Conservation (phyloP, 2,888 invertebrate genomes). For the Aspidapion aeneum region DNA sequence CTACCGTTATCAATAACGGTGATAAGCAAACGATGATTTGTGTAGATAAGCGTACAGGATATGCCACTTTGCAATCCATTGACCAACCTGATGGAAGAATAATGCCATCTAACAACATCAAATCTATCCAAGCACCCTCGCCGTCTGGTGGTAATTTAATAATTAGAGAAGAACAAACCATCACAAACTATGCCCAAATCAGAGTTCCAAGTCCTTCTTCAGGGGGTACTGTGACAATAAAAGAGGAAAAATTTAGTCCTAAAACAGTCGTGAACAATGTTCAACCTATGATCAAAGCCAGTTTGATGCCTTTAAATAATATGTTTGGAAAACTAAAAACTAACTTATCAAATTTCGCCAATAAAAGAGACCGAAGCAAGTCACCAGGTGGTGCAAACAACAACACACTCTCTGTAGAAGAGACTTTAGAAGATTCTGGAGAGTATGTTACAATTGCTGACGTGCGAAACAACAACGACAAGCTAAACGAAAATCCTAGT, state of each 20-base stretch:
- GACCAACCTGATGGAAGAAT: constrained; percentile 26
- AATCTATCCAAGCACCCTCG: constrained; percentile 38
- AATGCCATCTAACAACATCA: background rate
- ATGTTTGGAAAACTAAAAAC: constrained; percentile 67
- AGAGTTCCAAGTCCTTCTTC: constrained; percentile 45
- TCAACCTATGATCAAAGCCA: constrained; percentile 47
- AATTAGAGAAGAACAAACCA: constrained; percentile 30
- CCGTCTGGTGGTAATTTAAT: constrained; percentile 45
- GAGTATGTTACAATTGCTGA: constrained; percentile 87
- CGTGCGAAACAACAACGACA: constrained; percentile 74
- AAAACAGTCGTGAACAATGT: constrained; percentile 22
- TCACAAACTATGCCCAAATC: constrained; percentile 36
- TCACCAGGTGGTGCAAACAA: constrained; percentile 47
- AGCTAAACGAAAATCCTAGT: constrained; percentile 46
- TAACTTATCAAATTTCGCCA: constrained; percentile 40
- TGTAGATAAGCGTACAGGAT: constrained; percentile 44
- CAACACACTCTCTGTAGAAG: constrained; percentile 40
- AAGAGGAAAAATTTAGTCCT: constrained; percentile 24
- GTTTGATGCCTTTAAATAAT: constrained; percentile 63
- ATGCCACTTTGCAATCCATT: constrained; percentile 43
- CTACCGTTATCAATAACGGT: background rate
- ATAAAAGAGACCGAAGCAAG: constrained; percentile 49
- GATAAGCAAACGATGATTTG: constrained; percentile 41
- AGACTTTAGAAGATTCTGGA: constrained; percentile 55
- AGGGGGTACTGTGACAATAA: constrained; percentile 41